Base-by-base conservation (phyloP, 2,888 invertebrate genomes). In the Asteroscopus sphinx region DNA sequence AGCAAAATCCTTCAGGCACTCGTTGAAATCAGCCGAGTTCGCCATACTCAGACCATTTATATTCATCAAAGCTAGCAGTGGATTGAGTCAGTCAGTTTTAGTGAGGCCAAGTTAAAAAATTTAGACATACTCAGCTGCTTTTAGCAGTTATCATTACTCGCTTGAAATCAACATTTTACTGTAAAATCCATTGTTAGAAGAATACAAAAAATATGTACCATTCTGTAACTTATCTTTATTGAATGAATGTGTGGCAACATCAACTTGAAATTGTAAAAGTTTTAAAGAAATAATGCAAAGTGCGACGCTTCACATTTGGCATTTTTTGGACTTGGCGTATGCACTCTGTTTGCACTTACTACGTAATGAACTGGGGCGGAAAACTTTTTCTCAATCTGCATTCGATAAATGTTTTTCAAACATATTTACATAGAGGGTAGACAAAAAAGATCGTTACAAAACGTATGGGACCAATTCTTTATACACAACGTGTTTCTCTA, bases 21-120 rank as follows among this genome's bases (percentile, higher is more conserved):
- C 62, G 62, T 72, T 60, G 58, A 45, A 44, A 67, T 71, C 62
- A 59, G 65, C 59, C 54, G 53, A 68, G 57, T 61, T 48, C 63
- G 56, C 65, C 55, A 64, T 72, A 51, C 60, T 55, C 42, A 58
- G 56, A 68, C 63, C 68, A 75, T 78, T 78, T 77, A 70, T 78
- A 77, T 78, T 72, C 73, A 77, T 80, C 78, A 81, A 73, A 76
- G 69, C 55, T 58, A 55, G 42, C 54, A 53, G 52, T 55, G 70
- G 57, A 69, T 65, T 58, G 65, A 71, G 58, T 52, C 56, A 68
- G 65, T 55, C 54, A 42, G 61, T 61, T 66, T 57, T 57, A 68
- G 70, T 55, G 35, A 8, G 45, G 16, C 55, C n/a, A 52, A 32
- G 56, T 53, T 28, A 53, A 71, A 72, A 69, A 67, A 55, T 37